Evolutionary conservation across 2,113 vertebrate genomes (phyloP).

Genomic region (Clarias gariepinus): DNA sequence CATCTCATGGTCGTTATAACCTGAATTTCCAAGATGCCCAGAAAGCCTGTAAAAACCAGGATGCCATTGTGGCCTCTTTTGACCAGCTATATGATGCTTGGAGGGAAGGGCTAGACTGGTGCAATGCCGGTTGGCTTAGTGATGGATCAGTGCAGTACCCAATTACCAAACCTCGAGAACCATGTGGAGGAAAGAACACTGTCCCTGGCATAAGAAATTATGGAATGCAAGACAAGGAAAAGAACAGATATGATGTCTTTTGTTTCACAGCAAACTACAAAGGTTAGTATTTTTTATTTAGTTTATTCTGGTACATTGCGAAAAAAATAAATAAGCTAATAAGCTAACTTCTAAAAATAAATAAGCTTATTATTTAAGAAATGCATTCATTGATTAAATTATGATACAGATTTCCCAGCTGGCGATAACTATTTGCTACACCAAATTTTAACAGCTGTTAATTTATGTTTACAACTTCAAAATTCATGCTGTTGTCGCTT

Average conservation of each 20-base stretch:
- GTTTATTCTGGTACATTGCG: neutral
- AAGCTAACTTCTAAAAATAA: neutral
- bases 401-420: neutral
- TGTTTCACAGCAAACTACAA: constrained; percentile 94
- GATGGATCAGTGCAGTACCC: constrained; percentile 94
- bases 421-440: neutral
- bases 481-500: neutral
- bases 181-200: constrained; percentile 88
- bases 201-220: constrained; percentile 90
- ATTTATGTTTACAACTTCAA: too few relatives aligned
- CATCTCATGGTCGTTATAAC: constrained; percentile 88
- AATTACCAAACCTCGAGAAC: constrained; percentile 87
- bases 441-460: neutral
- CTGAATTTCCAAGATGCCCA: constrained; percentile 89
- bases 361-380: neutral
- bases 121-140: constrained; percentile 94
- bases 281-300: constrained; percentile 70
- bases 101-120: constrained; percentile 92
- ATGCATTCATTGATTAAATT: neutral
- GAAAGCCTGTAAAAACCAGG: constrained; percentile 84
- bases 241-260: constrained; percentile 92
- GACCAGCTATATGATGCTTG: constrained; percentile 91
- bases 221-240: constrained; percentile 89
- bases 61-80: constrained; percentile 86
- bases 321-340: neutral